Evolutionary conservation across 2,113 vertebrate genomes (phyloP), one percentile per base, ranked within the genome.

Genomic region (Geococcyx californianus): DNA sequence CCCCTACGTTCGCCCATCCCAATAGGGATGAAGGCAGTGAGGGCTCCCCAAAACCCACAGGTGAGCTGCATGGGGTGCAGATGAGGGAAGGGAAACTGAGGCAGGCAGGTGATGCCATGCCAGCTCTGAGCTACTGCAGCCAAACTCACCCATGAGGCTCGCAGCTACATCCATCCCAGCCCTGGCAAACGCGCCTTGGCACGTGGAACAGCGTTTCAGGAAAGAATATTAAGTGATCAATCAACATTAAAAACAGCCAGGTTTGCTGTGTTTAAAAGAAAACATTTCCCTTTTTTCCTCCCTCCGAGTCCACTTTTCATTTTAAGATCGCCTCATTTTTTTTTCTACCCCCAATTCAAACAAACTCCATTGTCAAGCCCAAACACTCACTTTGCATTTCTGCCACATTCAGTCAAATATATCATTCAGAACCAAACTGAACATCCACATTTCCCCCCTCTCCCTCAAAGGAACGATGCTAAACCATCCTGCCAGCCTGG

Each of bases 161-260:
- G 2, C 2, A 1, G 40, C 76, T 31, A 17, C 17, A 38, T 75
- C 1, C 1, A 62, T 24, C 44, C 63, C 5, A 4, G 36, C 34
- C 63, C 66, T 18, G 25, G 16, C 49, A 88, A 83, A n/a, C 2
- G 1, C 4, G 3, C 13, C 73, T 51, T 29, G 29, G 60, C 29
- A 6, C 2, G 1, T 12, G 9, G 63, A 66, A 60, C 3, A 0
- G 24, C 5, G 24, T 23, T 87, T 70, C 44, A 47, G 36, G 56
- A 62, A 38, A 74, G 36, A 70, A 19, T 9, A 67, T 67, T 55
- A 69, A 70, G 52, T 16, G 26, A 82, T 69, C 63, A 36, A 13
- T 23, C 66, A 90, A 59, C 44, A 81, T 28, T 59, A 73, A 67
- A 78, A 60, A 1, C 1, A 5, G 12, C 13, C 54, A 42, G 31